phyloP scores from a whole-genome alignment of 1,140 invertebrate genomes.

The Geopemphigus sp. region DNA sequence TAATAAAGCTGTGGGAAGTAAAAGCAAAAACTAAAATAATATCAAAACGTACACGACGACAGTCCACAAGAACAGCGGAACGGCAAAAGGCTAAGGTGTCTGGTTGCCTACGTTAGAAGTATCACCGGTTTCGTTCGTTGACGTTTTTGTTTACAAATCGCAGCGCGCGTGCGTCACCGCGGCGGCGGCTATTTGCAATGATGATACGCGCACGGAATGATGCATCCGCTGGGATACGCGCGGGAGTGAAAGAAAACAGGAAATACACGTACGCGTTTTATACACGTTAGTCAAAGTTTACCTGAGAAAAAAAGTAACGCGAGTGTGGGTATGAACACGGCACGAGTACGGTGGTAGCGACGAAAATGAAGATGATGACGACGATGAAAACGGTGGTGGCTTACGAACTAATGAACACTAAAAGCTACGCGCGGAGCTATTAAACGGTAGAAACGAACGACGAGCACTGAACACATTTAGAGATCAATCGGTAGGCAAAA shows the following conservation, averaged over 20 bases:
- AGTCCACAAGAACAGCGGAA: background rate
- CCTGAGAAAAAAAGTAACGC: conserved; percentile 36
- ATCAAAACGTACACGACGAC: background rate
- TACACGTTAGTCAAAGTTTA: conserved; percentile 31
- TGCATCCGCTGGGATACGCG: background rate
- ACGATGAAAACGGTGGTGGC: background rate
- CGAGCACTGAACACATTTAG: conserved; percentile 12
- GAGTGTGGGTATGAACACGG: background rate
- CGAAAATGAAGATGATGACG: too few species aligned
- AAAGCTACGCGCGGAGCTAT: conserved; percentile 12
- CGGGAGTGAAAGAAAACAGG: conserved; percentile 30
- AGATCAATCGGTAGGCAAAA: background rate
- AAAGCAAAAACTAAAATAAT: background rate
- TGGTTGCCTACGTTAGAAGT: background rate
- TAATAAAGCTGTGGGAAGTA: background rate
- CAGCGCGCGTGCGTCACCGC: too few species aligned
- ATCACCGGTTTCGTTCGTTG: too few species aligned
- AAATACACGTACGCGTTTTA: background rate
- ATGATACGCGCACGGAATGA: background rate
- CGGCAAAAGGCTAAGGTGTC: background rate
- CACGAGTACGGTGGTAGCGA: background rate
- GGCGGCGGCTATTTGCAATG: background rate
- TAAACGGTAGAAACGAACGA: background rate
- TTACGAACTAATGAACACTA: conserved; percentile 32
- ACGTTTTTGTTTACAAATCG: too few species aligned